Conservation (phyloP, 2,888 invertebrate genomes). For the Sussaba pulchella region DNA sequence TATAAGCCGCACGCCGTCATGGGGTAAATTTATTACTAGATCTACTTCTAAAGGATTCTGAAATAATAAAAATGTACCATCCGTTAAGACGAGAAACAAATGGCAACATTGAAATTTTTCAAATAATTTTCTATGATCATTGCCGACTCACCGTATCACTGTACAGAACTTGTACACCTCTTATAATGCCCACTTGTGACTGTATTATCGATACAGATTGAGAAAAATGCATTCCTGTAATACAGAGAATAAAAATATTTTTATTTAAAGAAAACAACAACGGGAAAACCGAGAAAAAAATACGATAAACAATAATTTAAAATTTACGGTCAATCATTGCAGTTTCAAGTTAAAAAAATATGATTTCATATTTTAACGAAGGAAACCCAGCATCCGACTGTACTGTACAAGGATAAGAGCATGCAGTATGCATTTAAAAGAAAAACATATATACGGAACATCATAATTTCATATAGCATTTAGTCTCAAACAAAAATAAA, state of each 20-base stretch:
- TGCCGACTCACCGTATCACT: slow-evolving; percentile 96
- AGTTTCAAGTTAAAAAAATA: slow-evolving; percentile 18
- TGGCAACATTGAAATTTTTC: too few species aligned
- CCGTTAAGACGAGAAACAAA: neutral
- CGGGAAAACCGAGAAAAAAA: slow-evolving; percentile 30
- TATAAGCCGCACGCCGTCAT: slow-evolving; percentile 98
- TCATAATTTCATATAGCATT: neutral
- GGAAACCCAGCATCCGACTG: neutral
- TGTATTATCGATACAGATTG: slow-evolving; percentile 98
- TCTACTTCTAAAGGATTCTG: slow-evolving; percentile 98
- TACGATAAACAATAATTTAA: neutral
- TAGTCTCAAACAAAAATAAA: slow-evolving; percentile 32
- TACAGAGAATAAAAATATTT: slow-evolving; percentile 67
- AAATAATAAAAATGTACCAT: slow-evolving; percentile 47
- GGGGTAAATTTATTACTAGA: slow-evolving; percentile 97
- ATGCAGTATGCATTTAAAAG: slow-evolving; percentile 18
- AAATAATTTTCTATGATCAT: too few species aligned
- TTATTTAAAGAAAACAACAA: neutral
- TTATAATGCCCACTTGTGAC: slow-evolving; percentile 97
- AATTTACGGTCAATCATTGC: slow-evolving; percentile 8
- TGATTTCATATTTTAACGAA: neutral
- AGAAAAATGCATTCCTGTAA: slow-evolving; percentile 98
- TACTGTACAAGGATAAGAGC: slow-evolving; percentile 18
- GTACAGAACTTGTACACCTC: slow-evolving; percentile 98
- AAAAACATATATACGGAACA: slow-evolving; percentile 2